phyloP scores from a whole-genome alignment of 2,113 vertebrate species.

The Ascaphus truei region DNA sequence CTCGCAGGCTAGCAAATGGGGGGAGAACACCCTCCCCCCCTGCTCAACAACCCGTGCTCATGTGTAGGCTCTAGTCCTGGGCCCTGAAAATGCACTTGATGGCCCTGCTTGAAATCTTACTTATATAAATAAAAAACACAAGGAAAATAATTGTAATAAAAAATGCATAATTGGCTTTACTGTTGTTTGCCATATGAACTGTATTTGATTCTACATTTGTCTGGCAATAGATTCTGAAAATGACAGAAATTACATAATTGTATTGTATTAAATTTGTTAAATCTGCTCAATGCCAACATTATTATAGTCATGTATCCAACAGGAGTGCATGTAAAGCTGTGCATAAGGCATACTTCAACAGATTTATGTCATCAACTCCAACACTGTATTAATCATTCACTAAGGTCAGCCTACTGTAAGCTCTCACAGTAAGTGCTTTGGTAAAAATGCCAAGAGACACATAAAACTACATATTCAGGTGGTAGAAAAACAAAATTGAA shows the following conservation, averaged over 20 bases:
- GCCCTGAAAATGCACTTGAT: no score
- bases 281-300: constrained; percentile 10
- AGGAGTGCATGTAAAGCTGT: background rate
- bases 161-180: no score
- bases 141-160: no score
- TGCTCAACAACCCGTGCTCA: no score
- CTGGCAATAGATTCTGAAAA: background rate
- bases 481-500: constrained; percentile 14
- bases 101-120: no score
- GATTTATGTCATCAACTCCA: constrained; percentile 24
- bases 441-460: constrained; percentile 17
- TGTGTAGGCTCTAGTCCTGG: no score
- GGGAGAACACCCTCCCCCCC: no score
- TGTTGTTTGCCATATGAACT: background rate
- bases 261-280: background rate
- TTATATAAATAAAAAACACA: no score
- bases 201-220: background rate
- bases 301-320: background rate
- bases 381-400: constrained; percentile 24
- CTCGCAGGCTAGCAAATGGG: no score
- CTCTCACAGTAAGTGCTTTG: constrained; percentile 31
- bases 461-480: constrained; percentile 29
- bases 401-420: constrained; percentile 6
- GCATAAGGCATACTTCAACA: background rate
- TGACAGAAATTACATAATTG: background rate